phyloP scores from a whole-genome alignment of 2,797 vertebrate species.

The Alcedo atthis region DNA sequence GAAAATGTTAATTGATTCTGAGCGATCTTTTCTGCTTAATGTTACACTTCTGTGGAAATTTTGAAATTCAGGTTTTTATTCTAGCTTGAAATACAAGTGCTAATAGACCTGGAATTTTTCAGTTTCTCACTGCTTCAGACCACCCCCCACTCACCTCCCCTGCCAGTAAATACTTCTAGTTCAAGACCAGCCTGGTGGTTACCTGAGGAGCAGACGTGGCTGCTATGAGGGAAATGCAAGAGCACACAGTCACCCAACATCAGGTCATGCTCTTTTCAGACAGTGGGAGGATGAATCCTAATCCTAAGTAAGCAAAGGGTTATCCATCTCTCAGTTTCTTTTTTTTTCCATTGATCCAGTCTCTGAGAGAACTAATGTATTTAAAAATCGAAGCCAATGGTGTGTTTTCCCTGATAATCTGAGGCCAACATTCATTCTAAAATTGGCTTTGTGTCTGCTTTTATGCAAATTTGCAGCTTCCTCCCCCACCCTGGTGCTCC shows the following conservation, averaged over 20 bases:
- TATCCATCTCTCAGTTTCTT: background rate
- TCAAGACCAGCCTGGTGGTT: background rate
- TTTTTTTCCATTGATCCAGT: background rate
- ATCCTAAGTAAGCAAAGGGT: background rate
- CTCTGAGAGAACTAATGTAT: background rate
- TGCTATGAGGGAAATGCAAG: background rate
- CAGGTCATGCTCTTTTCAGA: background rate
- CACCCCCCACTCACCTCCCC: too few species aligned
- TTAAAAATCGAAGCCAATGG: conserved; percentile 56
- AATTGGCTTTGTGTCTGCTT: background rate
- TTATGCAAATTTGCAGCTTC: background rate
- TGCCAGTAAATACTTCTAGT: background rate
- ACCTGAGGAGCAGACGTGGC: background rate
- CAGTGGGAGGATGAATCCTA: background rate
- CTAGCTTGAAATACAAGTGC: background rate
- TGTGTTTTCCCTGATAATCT: background rate
- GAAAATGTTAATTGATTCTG: conserved; percentile 13
- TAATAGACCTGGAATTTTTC: background rate
- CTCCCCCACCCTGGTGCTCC: background rate
- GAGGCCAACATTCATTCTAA: background rate
- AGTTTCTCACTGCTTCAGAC: background rate
- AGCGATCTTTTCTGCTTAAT: background rate
- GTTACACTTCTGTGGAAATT: background rate
- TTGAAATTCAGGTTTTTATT: background rate
- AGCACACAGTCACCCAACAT: background rate